Evolutionary conservation across 2,888 invertebrate genomes (phyloP).

Genomic region (Himalopsyche kuldschensis): DNA sequence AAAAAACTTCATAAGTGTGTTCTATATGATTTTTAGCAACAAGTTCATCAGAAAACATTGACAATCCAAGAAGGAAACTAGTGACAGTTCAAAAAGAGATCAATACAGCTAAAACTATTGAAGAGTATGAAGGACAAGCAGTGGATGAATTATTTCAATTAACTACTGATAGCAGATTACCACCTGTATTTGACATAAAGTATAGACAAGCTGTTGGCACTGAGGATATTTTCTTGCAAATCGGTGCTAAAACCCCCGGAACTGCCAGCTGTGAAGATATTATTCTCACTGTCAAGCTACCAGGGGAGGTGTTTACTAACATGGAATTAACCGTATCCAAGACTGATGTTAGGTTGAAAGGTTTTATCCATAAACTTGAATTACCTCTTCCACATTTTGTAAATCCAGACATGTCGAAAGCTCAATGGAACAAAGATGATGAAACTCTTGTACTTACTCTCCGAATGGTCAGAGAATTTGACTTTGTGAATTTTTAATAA

Average conservation of each 20-base stretch:
- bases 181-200: constrained; percentile 76
- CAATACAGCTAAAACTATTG: constrained; percentile 46
- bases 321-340: constrained; percentile 72
- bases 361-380: constrained; percentile 68
- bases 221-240: constrained; percentile 85
- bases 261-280: constrained; percentile 88
- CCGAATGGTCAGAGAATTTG: constrained; percentile 77
- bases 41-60: not conserved
- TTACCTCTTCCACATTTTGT: constrained; percentile 80
- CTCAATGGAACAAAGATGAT: constrained; percentile 72
- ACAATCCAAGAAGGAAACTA: not conserved
- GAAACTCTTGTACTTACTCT: constrained; percentile 72
- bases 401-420: constrained; percentile 78
- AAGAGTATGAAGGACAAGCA: constrained; percentile 57
- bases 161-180: constrained; percentile 62
- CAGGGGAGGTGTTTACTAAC: constrained; percentile 74
- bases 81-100: not conserved
- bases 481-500: constrained; percentile 79
- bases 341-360: constrained; percentile 63
- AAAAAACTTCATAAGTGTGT: too few species aligned
- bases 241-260: constrained; percentile 76
- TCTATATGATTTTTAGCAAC: not conserved
- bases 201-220: constrained; percentile 85
- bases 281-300: constrained; percentile 74
- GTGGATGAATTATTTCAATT: constrained; percentile 59